Percentiles rank a stretch among this genome's conserved stretches.
These are phyloP conservation scores for Biston stratarius DNA, from an alignment of 2,888 invertebrate genomes.

Conservation along the genomic window DNA sequence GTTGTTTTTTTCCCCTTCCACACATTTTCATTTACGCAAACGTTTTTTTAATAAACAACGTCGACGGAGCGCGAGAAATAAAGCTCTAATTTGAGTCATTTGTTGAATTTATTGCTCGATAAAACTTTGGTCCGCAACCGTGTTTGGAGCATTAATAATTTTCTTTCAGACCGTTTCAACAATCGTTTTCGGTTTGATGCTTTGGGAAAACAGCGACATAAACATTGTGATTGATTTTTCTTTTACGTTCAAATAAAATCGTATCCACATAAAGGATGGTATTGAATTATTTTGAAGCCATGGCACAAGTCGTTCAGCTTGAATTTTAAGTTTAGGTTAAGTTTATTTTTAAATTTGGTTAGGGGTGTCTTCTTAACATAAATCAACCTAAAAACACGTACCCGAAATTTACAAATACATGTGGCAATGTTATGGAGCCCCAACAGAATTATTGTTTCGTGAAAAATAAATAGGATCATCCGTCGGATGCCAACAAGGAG, in stretches of 20 bases:
- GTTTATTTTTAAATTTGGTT: too few species aligned
- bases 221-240: conserved; percentile 25
- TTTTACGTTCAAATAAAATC: conserved; percentile 18
- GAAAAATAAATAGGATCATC: too few species aligned
- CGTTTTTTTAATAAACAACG: conserved; percentile 59
- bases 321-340: too few species aligned
- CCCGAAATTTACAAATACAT: too few species aligned
- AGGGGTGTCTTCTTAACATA: too few species aligned
- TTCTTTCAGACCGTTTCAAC: conserved; percentile 38
- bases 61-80: conserved; percentile 45
- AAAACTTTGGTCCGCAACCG: conserved; percentile 42
- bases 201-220: conserved; percentile 29
- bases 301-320: background rate
- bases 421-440: too few species aligned
- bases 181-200: conserved; percentile 38
- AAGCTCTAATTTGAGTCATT: conserved; percentile 55
- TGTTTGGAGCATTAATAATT: conserved; percentile 43
- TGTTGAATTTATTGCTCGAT: conserved; percentile 48
- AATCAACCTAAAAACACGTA: too few species aligned
- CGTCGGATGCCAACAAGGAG: too few species aligned
- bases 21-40: conserved; percentile 48
- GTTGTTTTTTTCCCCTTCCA: conserved; percentile 46
- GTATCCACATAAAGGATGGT: conserved; percentile 6
- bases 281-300: background rate
- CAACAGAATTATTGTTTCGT: too few species aligned